Conservation (phyloP, 2,888 invertebrate species). For the Cephonodes hylas region DNA sequence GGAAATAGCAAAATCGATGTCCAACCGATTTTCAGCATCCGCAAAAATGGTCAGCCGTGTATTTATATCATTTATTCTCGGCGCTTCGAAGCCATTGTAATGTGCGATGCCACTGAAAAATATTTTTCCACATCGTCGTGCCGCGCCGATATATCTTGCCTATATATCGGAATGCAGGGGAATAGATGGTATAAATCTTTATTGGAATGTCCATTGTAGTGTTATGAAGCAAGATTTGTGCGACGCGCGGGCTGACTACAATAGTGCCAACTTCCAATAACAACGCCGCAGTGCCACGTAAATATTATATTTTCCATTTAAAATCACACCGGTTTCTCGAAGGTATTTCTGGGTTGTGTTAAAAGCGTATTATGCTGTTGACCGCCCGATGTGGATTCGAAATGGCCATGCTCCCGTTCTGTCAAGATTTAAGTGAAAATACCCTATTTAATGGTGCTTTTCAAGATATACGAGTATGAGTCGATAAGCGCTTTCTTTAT, state of each 20-base stretch:
- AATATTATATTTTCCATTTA: constrained; percentile 5
- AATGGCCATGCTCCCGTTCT: background rate
- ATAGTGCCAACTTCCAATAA: constrained; percentile 15
- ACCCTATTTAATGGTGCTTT: background rate
- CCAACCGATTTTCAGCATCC: background rate
- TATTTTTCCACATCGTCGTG: constrained; percentile 31
- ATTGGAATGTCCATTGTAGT: constrained; percentile 42
- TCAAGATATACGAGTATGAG: background rate
- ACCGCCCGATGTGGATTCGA: background rate
- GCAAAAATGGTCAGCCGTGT: background rate
- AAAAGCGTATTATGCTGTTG: constrained; percentile 7
- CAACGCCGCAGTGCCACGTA: background rate
- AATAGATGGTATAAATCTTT: constrained; percentile 39
- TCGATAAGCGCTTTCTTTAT: background rate
- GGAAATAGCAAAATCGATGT: constrained; percentile 4
- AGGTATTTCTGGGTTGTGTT: constrained; percentile 2
- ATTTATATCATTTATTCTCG: constrained; percentile 7
- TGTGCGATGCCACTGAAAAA: constrained; percentile 19
- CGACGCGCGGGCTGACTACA: constrained; percentile 25
- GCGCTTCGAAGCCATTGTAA: constrained; percentile 11
- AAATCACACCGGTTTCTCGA: background rate
- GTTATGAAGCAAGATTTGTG: constrained; percentile 39
- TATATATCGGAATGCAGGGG: constrained; percentile 26
- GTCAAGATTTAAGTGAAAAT: background rate
- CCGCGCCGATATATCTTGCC: constrained; percentile 27